Evolutionary conservation across 2,113 vertebrate genomes (phyloP).

Genomic region (Mola mola): DNA sequence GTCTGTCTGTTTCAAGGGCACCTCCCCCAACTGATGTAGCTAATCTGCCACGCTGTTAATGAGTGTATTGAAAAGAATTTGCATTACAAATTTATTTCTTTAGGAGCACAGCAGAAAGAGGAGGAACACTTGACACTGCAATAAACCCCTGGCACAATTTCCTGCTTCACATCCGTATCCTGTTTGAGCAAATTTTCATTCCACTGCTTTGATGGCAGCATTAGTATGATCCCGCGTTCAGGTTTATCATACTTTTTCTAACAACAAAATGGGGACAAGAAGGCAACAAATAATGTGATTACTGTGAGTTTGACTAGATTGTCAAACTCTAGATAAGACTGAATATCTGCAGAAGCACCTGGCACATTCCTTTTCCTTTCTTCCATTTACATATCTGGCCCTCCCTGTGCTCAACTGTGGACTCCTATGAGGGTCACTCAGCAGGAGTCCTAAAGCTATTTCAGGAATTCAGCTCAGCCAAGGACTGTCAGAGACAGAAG

Average conservation of each 20-base stretch:
- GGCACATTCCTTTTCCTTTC: conserved; percentile 9
- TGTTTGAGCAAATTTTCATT: conserved; percentile 25
- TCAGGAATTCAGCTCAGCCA: conserved; percentile 61
- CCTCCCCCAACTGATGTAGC: conserved; percentile 23
- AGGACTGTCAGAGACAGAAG: conserved; percentile 10
- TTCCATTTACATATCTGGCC: conserved; percentile 10
- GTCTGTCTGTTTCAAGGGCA: background rate
- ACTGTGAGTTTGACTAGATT: conserved; percentile 41
- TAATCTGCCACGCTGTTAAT: conserved; percentile 55
- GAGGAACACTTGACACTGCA: conserved; percentile 34
- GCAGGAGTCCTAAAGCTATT: conserved; percentile 59
- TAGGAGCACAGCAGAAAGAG: conserved; percentile 16
- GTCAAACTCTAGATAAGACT: conserved; percentile 28
- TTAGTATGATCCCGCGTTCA: background rate
- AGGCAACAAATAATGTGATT: conserved; percentile 39
- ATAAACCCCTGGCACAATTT: conserved; percentile 11
- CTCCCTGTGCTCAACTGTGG: conserved; percentile 21
- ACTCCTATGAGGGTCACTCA: conserved; percentile 39
- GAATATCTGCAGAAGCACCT: conserved; percentile 25
- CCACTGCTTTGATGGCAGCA: conserved; percentile 10
- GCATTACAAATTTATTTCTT: conserved; percentile 60
- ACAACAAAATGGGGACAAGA: conserved; percentile 12
- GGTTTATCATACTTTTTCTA: background rate
- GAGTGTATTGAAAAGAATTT: conserved; percentile 51
- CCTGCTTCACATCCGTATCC: conserved; percentile 35